Conservation (phyloP, 2,113 vertebrate genomes). For the Upupa epops region DNA sequence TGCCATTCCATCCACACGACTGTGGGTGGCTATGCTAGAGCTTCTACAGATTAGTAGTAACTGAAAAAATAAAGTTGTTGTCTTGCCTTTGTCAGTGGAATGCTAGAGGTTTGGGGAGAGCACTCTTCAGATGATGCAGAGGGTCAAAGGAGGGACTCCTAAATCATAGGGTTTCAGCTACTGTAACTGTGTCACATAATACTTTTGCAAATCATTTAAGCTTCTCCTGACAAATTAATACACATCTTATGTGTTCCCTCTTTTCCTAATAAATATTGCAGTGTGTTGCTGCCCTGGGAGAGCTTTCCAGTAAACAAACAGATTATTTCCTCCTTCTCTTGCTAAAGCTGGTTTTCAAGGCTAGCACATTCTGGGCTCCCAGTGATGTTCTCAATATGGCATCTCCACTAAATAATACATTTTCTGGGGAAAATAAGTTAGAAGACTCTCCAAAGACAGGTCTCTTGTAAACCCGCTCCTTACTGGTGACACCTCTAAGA, state of each 20-base stretch:
- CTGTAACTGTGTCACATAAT: neutral
- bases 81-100: neutral
- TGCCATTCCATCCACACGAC: neutral
- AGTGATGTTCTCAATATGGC: neutral
- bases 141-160: neutral
- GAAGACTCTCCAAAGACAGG: neutral
- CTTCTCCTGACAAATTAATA: neutral
- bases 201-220: neutral
- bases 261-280: slow-evolving; percentile 13
- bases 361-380: neutral
- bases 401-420: neutral
- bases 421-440: neutral
- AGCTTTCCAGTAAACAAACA: slow-evolving; percentile 39
- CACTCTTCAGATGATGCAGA: neutral
- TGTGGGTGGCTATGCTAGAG: neutral
- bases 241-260: neutral
- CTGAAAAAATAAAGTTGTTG: neutral
- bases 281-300: neutral
- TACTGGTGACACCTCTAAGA: neutral
- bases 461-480: neutral
- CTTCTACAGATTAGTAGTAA: neutral
- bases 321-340: neutral
- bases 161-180: neutral
- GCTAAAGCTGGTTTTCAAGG: neutral
- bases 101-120: neutral